phyloP scores from a whole-genome alignment of 2,113 vertebrate species.

The Rutilus rutilus region DNA sequence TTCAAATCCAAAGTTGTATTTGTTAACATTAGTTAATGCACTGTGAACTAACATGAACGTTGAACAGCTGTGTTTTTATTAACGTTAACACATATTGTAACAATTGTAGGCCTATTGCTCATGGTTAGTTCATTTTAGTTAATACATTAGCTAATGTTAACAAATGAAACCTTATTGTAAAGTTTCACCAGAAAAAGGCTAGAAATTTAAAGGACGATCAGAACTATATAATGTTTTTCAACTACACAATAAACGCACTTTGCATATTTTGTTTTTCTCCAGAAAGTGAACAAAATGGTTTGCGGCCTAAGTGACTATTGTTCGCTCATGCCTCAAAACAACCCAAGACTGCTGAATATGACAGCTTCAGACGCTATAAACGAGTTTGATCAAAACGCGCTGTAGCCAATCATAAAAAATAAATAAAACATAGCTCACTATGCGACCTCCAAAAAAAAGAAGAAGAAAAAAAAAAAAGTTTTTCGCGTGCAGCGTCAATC shows the following conservation, averaged over 20 bases:
- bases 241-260: not conserved
- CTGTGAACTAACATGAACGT: too few relatives aligned
- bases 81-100: too few relatives aligned
- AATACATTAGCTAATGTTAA: too few relatives aligned
- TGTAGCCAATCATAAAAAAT: not conserved
- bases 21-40: too few relatives aligned
- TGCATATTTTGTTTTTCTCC: not conserved
- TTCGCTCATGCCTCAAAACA: not conserved
- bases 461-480: not conserved
- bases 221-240: not conserved
- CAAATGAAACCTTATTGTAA: too few relatives aligned
- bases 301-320: conserved; percentile 23
- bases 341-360: not conserved
- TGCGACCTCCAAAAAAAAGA: not conserved
- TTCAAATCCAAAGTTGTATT: too few relatives aligned
- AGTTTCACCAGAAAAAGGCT: not conserved
- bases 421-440: too few relatives aligned
- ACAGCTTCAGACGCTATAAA: not conserved
- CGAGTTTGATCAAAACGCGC: not conserved
- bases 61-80: too few relatives aligned
- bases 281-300: conserved; percentile 3
- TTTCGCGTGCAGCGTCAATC: not conserved
- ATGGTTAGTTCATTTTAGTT: too few relatives aligned
- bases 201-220: not conserved
- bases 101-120: too few relatives aligned